Conservation (phyloP, 1,140 invertebrate species). For the Ridgeia piscesae region DNA sequence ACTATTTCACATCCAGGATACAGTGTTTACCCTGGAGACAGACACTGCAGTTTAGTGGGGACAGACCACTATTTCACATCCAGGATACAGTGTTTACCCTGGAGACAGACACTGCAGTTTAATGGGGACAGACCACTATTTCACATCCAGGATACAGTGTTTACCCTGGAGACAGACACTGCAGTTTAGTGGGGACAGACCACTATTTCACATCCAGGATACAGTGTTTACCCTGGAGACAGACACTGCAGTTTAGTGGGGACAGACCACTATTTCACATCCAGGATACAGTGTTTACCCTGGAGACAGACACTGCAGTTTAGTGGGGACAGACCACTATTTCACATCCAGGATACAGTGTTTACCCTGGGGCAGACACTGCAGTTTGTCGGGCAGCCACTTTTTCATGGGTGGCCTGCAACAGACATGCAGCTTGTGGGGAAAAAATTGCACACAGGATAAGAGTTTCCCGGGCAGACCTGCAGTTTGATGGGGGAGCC, state of each 20-base stretch:
- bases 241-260: no score
- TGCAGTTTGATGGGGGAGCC: slow-evolving; percentile 99
- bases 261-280: not conserved
- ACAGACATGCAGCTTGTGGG: no score
- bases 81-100: slow-evolving; percentile 98
- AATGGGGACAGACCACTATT: no score
- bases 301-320: no score
- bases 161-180: no score
- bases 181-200: no score
- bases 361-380: slow-evolving; percentile 67
- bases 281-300: no score
- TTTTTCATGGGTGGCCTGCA: no score
- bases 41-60: no score
- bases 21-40: no score
- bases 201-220: slow-evolving; percentile 89
- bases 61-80: slow-evolving; percentile 74
- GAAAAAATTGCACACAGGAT: slow-evolving; percentile 97
- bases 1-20: not conserved
- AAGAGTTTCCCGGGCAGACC: slow-evolving; percentile 93
- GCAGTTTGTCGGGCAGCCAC: no score
- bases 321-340: no score
- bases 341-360: slow-evolving; percentile 99
- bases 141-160: not conserved
- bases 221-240: slow-evolving; percentile 84
- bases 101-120: not conserved